Conservation (phyloP, 1,140 invertebrate genomes). For the Eciton burchellii region DNA sequence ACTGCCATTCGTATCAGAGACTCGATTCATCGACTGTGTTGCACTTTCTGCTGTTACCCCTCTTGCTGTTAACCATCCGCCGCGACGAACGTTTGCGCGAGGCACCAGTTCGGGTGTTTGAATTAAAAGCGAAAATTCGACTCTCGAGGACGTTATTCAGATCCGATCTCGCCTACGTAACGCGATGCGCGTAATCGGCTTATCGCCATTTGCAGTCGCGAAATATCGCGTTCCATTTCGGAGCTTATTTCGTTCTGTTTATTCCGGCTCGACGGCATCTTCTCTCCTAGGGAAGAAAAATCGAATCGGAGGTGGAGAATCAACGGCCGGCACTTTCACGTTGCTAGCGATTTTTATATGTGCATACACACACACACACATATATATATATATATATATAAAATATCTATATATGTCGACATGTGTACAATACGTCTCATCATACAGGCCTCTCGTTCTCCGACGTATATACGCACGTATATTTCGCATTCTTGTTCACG, state of each 20-base stretch:
- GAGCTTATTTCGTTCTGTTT: slow-evolving; percentile 10
- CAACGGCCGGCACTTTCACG: slow-evolving; percentile 6
- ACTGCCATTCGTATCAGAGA: neutral
- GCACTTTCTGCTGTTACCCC: neutral
- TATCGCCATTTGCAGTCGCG: neutral
- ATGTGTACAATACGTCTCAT: slow-evolving; percentile 55
- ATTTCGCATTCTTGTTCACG: slow-evolving; percentile 9
- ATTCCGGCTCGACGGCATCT: slow-evolving; percentile 17
- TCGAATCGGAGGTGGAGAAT: slow-evolving; percentile 36
- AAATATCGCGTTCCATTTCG: slow-evolving; percentile 13
- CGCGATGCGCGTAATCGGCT: neutral
- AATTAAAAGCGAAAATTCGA: neutral
- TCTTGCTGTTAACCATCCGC: neutral
- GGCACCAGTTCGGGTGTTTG: neutral
- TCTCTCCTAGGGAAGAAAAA: neutral
- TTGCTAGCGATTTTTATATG: slow-evolving; percentile 5
- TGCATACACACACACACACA: neutral
- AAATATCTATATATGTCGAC: slow-evolving; percentile 51
- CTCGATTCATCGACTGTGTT: neutral
- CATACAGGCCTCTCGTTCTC: neutral
- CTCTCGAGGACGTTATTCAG: neutral
- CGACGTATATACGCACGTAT: slow-evolving; percentile 1
- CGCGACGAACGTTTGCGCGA: neutral
- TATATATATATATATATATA: neutral
- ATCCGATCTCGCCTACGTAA: neutral